A percentile compares a stretch with the other conserved stretches of the same genome.
phyloP scores from a whole-genome alignment of 2,113 vertebrate species.

The Corvus cornix region DNA sequence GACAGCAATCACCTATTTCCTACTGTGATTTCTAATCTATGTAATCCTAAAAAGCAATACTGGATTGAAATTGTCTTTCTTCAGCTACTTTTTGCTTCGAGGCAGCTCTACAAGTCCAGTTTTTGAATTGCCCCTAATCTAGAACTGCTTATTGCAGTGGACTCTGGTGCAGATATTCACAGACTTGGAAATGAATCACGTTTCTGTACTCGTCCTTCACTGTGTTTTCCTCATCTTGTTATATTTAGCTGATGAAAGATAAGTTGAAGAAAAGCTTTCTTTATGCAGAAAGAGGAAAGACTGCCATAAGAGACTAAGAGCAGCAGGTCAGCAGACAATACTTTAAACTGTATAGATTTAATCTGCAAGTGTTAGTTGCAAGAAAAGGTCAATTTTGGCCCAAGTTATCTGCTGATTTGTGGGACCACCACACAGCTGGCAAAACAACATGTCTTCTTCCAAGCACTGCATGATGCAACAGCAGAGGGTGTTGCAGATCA shows the following conservation, averaged over 20 bases:
- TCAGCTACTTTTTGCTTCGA: neutral
- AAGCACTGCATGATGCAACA: neutral
- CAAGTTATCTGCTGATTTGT: neutral
- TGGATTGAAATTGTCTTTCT: neutral
- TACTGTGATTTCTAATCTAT: neutral
- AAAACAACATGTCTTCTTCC: neutral
- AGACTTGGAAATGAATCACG: neutral
- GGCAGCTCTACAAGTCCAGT: neutral
- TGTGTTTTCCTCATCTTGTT: neutral
- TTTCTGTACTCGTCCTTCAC: neutral
- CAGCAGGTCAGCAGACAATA: neutral
- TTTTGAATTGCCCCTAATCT: neutral
- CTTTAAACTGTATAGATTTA: neutral
- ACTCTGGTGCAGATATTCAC: neutral
- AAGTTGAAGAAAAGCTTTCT: neutral
- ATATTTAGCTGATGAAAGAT: neutral
- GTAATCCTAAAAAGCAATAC: neutral
- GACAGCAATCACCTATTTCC: neutral
- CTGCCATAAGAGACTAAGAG: neutral
- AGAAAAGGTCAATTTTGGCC: neutral
- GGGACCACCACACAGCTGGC: neutral
- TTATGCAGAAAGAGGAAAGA: neutral
- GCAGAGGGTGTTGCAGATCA: slow-evolving; percentile 57
- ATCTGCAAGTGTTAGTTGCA: neutral
- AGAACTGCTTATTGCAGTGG: neutral